Base-by-base conservation (phyloP, 1,140 invertebrate species). In the Cotesia vestalis region DNA sequence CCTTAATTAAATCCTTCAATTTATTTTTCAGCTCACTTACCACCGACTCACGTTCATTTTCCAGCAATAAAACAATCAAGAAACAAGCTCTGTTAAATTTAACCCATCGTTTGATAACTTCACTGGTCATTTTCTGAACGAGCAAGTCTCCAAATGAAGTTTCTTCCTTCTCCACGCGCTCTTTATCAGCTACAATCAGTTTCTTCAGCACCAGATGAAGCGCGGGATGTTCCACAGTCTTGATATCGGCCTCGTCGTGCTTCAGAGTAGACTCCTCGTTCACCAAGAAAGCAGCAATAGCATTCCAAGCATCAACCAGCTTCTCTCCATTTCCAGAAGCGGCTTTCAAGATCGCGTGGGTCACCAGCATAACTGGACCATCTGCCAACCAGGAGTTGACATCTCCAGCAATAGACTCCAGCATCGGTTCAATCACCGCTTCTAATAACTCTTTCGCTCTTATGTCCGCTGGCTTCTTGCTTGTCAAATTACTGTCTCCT, bases 201-300 rank as follows among this genome's bases (percentile, higher is more conserved):
- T 95, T 94, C 77, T 96, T 96, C 3, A 96, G 80, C 46, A 91
- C 90, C 88, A 93, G 90, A 83, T 96, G 94, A 70, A 95, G 87
- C 11, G 93, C 94, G 0, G 92, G 83, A 83, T 95, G 90, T 86
- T 96, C 95, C n/a, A 96, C 88, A 6, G 90, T 90, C 6, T 88
- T 81, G 12, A 87, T 78, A 60, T 90, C 85, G 52, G 86, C 80
- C 0, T 85, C 86, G 17, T 87, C 86, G 17, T 86, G 81, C 14
- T 75, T 79, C 0, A 90, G 78, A 4, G 72, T 81, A 76, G 86
- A 88, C 40, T 88, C 75, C 0, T 77, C 51, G 46, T 88, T 75
- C 11, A 82, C 83, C 14, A 91, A 79, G 73, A 87, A 81, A 71
- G 87, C 69, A 11, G 83, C 77, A 59, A 92, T 75, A 4, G 84